Evolutionary conservation across 2,888 invertebrate genomes (phyloP).

Genomic region (Campoletis raptor): DNA sequence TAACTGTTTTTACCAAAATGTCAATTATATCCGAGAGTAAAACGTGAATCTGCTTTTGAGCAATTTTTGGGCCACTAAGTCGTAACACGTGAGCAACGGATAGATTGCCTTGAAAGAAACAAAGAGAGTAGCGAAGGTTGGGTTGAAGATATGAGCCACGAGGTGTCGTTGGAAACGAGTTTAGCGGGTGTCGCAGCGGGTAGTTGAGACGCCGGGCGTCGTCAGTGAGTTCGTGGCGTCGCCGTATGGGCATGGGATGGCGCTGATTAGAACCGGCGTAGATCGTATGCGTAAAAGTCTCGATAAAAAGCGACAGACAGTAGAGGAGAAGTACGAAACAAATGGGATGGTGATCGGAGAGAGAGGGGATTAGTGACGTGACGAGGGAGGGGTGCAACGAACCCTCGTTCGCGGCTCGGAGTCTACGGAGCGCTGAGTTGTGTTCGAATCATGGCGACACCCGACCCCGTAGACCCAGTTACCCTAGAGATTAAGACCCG

Average conservation of each 20-base stretch:
- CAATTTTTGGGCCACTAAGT: neutral
- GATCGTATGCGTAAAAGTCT: constrained; percentile 55
- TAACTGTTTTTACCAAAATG: too few relatives aligned
- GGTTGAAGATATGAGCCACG: neutral
- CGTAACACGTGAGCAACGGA: neutral
- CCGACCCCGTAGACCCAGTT: constrained; percentile 87
- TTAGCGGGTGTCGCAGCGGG: neutral
- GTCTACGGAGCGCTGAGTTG: constrained; percentile 82
- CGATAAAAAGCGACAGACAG: neutral
- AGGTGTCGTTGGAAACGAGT: constrained; percentile 4
- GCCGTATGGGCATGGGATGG: constrained; percentile 52
- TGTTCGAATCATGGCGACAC: constrained; percentile 87
- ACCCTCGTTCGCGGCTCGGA: constrained; percentile 81
- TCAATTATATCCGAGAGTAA: neutral
- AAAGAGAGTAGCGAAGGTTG: neutral
- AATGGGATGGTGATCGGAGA: neutral
- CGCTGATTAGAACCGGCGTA: constrained; percentile 56
- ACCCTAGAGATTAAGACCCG: constrained; percentile 95
- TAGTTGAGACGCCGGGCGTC: constrained; percentile 48
- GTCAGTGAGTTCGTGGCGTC: constrained; percentile 60
- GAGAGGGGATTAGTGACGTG: constrained; percentile 43
- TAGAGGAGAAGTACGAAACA: constrained; percentile 55
- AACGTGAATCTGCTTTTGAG: neutral
- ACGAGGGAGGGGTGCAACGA: constrained; percentile 79
- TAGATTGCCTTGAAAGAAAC: neutral